Conservation (phyloP, 2,113 vertebrate species). For the Python bivittatus region DNA sequence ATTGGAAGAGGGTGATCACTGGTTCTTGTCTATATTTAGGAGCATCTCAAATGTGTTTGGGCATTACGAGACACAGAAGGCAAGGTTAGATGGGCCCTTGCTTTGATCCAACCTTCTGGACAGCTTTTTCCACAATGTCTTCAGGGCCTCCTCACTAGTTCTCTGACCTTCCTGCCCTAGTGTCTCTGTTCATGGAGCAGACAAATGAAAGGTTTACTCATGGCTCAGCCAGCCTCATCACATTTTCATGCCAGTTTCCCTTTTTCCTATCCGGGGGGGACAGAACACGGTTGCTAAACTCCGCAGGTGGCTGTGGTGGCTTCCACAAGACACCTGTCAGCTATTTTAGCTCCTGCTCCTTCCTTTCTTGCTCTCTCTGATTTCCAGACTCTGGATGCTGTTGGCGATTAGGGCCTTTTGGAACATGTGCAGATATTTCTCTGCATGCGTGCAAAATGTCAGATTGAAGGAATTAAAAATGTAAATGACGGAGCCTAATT, state of each 20-base stretch:
- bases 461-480: conserved; percentile 92
- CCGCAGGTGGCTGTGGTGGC: conserved; percentile 54
- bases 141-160: no score
- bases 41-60: no score
- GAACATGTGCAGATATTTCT: conserved; percentile 28
- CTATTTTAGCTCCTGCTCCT: conserved; percentile 53
- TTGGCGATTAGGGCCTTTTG: conserved; percentile 52
- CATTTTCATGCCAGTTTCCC: neutral
- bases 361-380: conserved; percentile 64
- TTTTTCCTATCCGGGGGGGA: conserved; percentile 37
- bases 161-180: no score
- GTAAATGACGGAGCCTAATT: conserved; percentile 93
- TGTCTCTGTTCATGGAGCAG: no score
- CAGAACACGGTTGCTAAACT: conserved; percentile 36
- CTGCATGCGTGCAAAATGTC: conserved; percentile 78
- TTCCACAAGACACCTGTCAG: conserved; percentile 71
- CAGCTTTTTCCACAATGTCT: no score
- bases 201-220: no score
- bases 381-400: conserved; percentile 69
- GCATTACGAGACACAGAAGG: no score
- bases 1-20: no score
- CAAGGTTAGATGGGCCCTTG: no score
- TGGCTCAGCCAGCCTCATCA: no score
- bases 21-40: no score
- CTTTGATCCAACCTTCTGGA: no score